phyloP scores from a whole-genome alignment of 2,113 vertebrate genomes.

The Henicopernis longicauda region DNA sequence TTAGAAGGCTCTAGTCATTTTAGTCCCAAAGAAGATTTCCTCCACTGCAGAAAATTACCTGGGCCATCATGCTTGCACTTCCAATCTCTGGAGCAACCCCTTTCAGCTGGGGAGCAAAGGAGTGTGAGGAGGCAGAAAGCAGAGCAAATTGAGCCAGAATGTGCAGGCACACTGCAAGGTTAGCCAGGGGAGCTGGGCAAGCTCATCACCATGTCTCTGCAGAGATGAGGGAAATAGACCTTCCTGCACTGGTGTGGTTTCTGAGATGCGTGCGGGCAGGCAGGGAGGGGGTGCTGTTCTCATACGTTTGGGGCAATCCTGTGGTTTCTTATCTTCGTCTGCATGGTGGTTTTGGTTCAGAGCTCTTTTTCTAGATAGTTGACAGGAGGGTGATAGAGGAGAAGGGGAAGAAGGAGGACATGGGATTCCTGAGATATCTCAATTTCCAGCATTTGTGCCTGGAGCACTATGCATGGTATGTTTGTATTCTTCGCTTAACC shows the following conservation, averaged over 20 bases:
- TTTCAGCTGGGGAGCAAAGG: background rate
- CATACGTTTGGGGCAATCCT: accelerated
- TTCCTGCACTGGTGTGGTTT: background rate
- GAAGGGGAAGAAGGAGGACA: background rate
- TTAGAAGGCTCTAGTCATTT: background rate
- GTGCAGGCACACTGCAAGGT: background rate
- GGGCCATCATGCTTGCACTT: background rate
- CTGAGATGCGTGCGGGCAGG: accelerated
- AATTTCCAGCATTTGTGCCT: background rate
- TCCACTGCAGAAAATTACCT: background rate
- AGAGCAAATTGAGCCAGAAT: background rate
- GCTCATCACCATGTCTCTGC: background rate
- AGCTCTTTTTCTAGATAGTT: background rate
- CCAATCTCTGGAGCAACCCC: background rate
- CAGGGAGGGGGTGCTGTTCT: background rate
- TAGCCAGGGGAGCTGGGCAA: background rate
- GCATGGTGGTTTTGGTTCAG: background rate
- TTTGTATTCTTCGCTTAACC: background rate
- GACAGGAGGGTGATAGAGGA: background rate
- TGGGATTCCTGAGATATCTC: background rate
- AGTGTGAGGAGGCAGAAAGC: background rate
- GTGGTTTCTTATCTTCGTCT: background rate
- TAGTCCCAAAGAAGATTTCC: background rate
- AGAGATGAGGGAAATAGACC: background rate
- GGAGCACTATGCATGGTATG: accelerated